Percentiles rank a stretch among this genome's conserved stretches.
Conservation (phyloP, 2,113 vertebrate species). For the Colossoma macropomum region DNA sequence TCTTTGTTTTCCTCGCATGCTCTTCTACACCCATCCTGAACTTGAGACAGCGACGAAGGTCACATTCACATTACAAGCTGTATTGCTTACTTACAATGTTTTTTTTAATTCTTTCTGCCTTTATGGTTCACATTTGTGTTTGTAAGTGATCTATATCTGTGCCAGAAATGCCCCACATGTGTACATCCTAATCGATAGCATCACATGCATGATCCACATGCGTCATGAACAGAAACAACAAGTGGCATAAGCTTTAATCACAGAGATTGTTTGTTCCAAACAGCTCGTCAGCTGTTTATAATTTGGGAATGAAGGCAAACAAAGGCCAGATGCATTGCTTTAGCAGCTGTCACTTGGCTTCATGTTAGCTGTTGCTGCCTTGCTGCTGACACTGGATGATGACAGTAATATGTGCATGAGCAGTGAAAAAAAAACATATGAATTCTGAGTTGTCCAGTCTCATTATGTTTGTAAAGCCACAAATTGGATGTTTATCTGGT, state of each 20-base stretch:
- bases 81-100: background rate
- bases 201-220: background rate
- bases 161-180: background rate
- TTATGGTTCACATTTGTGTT: background rate
- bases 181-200: background rate
- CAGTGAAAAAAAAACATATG: background rate
- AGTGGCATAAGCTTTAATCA: background rate
- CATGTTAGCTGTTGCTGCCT: background rate
- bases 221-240: background rate
- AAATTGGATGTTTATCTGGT: background rate
- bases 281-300: background rate
- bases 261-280: background rate
- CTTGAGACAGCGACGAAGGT: slow-evolving; percentile 4
- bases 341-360: background rate
- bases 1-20: background rate
- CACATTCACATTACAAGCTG: background rate
- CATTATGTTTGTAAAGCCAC: background rate
- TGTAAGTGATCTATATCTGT: background rate
- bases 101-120: background rate
- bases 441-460: background rate
- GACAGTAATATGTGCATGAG: background rate
- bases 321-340: background rate
- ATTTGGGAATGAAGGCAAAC: background rate
- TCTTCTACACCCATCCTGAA: background rate
- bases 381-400: background rate